A percentile compares a stretch with the other conserved stretches of the same genome.
These are phyloP conservation scores for Ophion costatus DNA, from an alignment of 2,888 invertebrate genomes.

Conservation along the genomic window DNA sequence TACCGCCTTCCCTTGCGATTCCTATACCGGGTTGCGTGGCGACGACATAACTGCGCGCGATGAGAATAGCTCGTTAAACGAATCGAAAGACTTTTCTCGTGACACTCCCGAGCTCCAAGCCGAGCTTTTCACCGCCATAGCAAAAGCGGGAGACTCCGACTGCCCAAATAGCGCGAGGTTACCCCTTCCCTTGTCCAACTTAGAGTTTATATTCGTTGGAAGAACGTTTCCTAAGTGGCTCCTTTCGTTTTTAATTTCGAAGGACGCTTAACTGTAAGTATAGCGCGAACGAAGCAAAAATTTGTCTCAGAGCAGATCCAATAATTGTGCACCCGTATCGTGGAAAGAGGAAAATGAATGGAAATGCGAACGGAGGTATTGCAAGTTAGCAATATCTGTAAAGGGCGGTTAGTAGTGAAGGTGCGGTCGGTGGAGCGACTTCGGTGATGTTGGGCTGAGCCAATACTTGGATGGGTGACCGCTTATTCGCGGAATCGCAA, in stretches of 20 bases:
- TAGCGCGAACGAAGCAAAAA: too few relatives aligned
- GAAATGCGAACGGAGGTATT: too few relatives aligned
- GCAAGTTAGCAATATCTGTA: too few relatives aligned
- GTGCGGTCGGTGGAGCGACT: too few relatives aligned
- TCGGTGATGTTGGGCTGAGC: too few relatives aligned
- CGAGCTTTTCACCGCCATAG: slow-evolving; percentile 28
- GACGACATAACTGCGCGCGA: slow-evolving; percentile 40
- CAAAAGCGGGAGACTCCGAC: slow-evolving; percentile 18
- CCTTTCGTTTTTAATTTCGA: background rate
- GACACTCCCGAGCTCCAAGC: background rate
- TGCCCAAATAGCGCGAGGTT: slow-evolving; percentile 18
- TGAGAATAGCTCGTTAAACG: slow-evolving; percentile 62
- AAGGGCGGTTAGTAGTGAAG: too few relatives aligned
- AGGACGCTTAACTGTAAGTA: background rate
- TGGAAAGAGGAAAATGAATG: too few relatives aligned
- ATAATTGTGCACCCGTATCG: too few relatives aligned
- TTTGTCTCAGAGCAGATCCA: too few relatives aligned
- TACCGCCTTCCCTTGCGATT: slow-evolving; percentile 28
- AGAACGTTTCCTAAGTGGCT: background rate
- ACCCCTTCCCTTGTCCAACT: background rate
- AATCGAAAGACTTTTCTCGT: slow-evolving; percentile 58
- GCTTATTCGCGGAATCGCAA: too few relatives aligned
- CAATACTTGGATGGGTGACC: too few relatives aligned
- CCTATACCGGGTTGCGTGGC: slow-evolving; percentile 36
- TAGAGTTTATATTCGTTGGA: background rate